Evolutionary conservation across 1,140 invertebrate species (phyloP).

Genomic region (Lasioglossum albipes): DNA sequence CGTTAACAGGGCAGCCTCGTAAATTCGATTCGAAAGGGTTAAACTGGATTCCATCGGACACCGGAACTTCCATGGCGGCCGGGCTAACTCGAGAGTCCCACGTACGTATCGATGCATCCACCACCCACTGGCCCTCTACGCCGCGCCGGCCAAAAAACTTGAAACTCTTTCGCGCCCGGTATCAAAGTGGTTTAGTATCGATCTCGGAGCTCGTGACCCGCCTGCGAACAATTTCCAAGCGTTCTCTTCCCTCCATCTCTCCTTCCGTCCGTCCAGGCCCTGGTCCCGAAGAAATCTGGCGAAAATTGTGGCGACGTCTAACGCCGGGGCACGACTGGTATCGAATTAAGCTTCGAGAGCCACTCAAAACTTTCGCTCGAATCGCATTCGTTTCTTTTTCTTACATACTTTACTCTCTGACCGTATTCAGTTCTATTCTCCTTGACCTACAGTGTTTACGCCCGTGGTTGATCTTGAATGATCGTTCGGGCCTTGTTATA

Average conservation of each 20-base stretch:
- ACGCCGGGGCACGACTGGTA: constrained; percentile 28
- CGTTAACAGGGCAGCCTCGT: background rate
- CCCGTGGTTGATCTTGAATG: too few relatives aligned
- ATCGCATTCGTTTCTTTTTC: too few relatives aligned
- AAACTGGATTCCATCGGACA: background rate
- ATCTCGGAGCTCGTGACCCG: constrained; percentile 51
- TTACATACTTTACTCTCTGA: too few relatives aligned
- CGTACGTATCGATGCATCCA: constrained; percentile 23
- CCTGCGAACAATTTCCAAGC: constrained; percentile 35
- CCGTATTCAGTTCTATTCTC: too few relatives aligned
- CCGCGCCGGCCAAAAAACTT: constrained; percentile 20
- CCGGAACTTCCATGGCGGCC: constrained; percentile 4
- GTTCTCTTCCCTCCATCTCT: background rate
- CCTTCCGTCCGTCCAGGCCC: background rate
- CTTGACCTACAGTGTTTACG: too few relatives aligned
- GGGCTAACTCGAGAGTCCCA: constrained; percentile 3
- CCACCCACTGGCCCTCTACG: constrained; percentile 8
- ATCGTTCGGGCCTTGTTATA: too few relatives aligned
- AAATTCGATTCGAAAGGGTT: background rate
- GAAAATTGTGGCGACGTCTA: constrained; percentile 10
- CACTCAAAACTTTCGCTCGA: background rate
- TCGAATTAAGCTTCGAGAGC: constrained; percentile 36
- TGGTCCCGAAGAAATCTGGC: constrained; percentile 4
- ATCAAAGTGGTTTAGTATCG: constrained; percentile 55
- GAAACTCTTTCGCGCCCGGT: constrained; percentile 39